phyloP scores from a whole-genome alignment of 1,140 invertebrate species.

The Theocolax elegans region DNA sequence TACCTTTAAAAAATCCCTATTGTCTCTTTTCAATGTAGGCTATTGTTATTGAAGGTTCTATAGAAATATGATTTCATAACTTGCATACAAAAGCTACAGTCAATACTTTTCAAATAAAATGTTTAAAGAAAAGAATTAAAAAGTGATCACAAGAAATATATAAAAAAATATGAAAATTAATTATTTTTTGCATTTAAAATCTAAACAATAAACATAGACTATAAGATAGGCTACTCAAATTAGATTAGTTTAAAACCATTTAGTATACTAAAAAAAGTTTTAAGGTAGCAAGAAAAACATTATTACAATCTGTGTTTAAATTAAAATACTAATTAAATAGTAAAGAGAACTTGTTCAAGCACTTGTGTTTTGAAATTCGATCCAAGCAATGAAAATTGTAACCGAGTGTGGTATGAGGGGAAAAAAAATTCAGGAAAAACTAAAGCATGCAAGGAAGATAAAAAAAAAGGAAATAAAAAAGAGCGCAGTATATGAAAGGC shows the following conservation, averaged over 20 bases:
- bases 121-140: too few species aligned
- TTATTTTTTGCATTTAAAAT: too few species aligned
- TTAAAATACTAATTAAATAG: slow-evolving; percentile 12
- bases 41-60: slow-evolving; percentile 50
- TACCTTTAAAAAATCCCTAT: slow-evolving; percentile 49
- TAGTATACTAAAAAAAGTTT: neutral
- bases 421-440: slow-evolving; percentile 16
- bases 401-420: too few species aligned
- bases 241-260: too few species aligned
- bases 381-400: neutral
- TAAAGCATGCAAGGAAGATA: slow-evolving; percentile 31
- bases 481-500: slow-evolving; percentile 57
- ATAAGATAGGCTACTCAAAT: too few species aligned
- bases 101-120: neutral
- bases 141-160: too few species aligned
- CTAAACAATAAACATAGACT: neutral
- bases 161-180: neutral
- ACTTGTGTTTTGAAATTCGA: slow-evolving; percentile 37
- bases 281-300: neutral
- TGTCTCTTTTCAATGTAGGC: slow-evolving; percentile 42
- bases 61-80: slow-evolving; percentile 58
- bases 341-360: slow-evolving; percentile 1
- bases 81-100: neutral
- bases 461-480: slow-evolving; percentile 52
- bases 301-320: slow-evolving; percentile 10